Base-by-base conservation (phyloP, 1,140 invertebrate genomes). In the Aleiodes sp. region DNA sequence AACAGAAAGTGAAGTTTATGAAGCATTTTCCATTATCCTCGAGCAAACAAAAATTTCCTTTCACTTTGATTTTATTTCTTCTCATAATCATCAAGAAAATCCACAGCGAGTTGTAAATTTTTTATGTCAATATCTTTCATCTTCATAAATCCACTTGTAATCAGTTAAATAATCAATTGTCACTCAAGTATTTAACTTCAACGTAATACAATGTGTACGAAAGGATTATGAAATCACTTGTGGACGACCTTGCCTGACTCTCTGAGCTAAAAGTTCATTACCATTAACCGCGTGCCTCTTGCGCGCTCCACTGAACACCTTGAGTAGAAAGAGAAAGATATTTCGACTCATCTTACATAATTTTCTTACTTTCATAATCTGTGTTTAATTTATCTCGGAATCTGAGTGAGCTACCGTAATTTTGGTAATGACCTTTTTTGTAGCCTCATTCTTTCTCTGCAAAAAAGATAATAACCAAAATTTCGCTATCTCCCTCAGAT, bases 251-350 rank as follows among this genome's bases (percentile, higher is more conserved):
- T 85, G 82, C 41, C 39, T 64, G 24, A 77, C 76, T 28, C 71
- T 74, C 73, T 71, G 78, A n/a, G n/a, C n/a, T 76, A 84, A 84
- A 84, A 43, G 83, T 85, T 85, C 83, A 84, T 85, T 85, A 83
- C 82, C 82, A 83, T 84, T 80, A 80, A 78, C 77, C 80, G 78
- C 59, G 59, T 59, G 56, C 56, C 28, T 31, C 28, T 59, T 16
- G 26, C 75, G 68, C 73, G 75, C 62, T 64, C 29, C 24, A 33
- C 21, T 52, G 41, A 41, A 56, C 41, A 52, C 16, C 29, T 39
- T 62, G 28, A 43, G 39, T n/a, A 43, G 46, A 24, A 19, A 12
- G 46, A 16, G 16, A 21, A 52, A 52, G 46, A 52, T 21, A 52
- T 52, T 52, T 31, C 6, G 56, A n/a, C 26, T 59, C 26, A 1